Conservation (phyloP, 2,113 vertebrate genomes). For the Notothenia coriiceps region DNA sequence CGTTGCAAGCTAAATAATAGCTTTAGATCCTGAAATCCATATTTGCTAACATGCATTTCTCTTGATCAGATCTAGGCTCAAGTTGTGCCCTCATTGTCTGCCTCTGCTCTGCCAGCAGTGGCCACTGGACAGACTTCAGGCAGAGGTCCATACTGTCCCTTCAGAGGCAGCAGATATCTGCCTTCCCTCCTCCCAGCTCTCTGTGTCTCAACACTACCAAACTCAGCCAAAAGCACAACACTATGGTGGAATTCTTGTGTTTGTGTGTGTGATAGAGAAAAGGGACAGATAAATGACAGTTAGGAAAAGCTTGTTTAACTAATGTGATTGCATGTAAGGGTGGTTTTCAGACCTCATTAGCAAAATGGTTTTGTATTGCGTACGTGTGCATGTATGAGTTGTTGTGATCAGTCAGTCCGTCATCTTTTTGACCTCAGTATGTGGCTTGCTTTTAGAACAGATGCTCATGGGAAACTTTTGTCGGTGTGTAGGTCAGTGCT, state of each 20-base stretch:
- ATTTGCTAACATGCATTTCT: constrained; percentile 36
- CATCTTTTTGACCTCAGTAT: constrained; percentile 48
- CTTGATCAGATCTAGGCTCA: constrained; percentile 56
- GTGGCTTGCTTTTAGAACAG: constrained; percentile 60
- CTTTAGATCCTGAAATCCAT: constrained; percentile 18
- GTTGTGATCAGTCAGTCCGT: constrained; percentile 21
- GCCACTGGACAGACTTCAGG: constrained; percentile 39
- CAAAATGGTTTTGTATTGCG: constrained; percentile 19
- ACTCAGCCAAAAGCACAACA: constrained; percentile 24
- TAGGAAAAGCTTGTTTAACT: background rate
- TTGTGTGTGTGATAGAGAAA: background rate
- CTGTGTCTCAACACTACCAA: constrained; percentile 36
- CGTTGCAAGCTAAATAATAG: background rate
- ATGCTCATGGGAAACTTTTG: constrained; percentile 63
- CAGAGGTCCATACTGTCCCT: constrained; percentile 50
- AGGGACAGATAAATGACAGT: constrained; percentile 3
- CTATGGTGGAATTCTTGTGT: constrained; percentile 34
- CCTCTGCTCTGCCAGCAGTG: constrained; percentile 39
- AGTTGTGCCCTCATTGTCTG: constrained; percentile 42
- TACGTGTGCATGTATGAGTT: background rate
- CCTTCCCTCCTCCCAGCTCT: constrained; percentile 25
- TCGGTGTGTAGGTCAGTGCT: constrained; percentile 58
- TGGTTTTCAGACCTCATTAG: constrained; percentile 53
- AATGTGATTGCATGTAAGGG: constrained; percentile 37
- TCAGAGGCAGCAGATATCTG: constrained; percentile 42